Conservation (phyloP, 2,113 vertebrate species). For the Pipa parva region DNA sequence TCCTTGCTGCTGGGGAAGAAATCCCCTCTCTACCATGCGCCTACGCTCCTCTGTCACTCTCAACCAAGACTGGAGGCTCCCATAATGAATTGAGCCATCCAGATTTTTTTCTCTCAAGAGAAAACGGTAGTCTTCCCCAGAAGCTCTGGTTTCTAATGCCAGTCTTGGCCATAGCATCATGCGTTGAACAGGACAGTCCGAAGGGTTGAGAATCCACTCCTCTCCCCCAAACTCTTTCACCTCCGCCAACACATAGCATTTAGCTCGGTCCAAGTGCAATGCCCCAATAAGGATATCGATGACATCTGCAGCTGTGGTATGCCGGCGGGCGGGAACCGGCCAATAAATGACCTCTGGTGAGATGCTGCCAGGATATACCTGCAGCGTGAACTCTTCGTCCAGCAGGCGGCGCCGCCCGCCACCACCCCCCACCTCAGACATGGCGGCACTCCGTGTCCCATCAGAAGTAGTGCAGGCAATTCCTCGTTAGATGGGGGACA, state of each 20-base stretch:
- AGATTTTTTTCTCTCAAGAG: conserved; percentile 92
- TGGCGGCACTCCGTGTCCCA: conserved; percentile 39
- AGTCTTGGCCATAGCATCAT: conserved; percentile 98
- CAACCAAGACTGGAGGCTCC: conserved; percentile 94
- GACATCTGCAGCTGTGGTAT: conserved; percentile 89
- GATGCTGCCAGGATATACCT: conserved; percentile 88
- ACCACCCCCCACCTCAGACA: conserved; percentile 74
- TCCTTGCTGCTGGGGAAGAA: conserved; percentile 84
- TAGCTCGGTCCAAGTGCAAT: conserved; percentile 84
- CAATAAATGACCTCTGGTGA: conserved; percentile 95
- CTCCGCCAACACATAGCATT: conserved; percentile 91
- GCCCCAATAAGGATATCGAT: conserved; percentile 84
- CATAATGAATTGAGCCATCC: conserved; percentile 93
- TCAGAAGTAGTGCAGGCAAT: conserved; percentile 31
- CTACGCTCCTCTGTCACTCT: conserved; percentile 87
- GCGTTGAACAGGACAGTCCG: conserved; percentile 91
- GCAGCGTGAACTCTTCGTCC: conserved; percentile 87
- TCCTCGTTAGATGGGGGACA: conserved; percentile 29
- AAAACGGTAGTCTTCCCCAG: conserved; percentile 93
- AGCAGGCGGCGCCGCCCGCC: conserved; percentile 94
- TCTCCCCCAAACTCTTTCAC: conserved; percentile 98
- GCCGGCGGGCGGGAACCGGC: conserved; percentile 85
- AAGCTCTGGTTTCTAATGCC: conserved; percentile 86
- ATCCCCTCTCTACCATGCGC: conserved; percentile 87
- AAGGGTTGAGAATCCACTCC: conserved; percentile 97